phyloP scores from a whole-genome alignment of 2,113 vertebrate genomes.

The Progne subis region DNA sequence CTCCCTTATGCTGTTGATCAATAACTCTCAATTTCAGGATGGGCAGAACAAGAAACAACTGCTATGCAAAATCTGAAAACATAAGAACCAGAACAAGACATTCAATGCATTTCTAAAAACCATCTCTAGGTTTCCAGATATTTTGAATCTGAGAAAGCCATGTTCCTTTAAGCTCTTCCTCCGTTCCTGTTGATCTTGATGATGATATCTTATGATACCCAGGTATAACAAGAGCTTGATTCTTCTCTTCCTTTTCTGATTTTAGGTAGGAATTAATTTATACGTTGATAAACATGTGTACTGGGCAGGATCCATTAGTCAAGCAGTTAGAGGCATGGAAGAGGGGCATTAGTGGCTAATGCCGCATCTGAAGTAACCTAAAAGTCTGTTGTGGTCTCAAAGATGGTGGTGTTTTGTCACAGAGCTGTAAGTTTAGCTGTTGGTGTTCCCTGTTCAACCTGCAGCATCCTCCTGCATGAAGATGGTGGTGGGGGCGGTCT shows the following conservation, averaged over 20 bases:
- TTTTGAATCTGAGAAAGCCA: neutral
- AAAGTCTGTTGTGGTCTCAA: neutral
- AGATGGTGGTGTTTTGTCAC: neutral
- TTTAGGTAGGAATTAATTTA: neutral
- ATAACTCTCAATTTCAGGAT: neutral
- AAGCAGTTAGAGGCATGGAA: neutral
- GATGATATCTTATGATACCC: neutral
- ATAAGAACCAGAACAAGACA: neutral
- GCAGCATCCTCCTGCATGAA: neutral
- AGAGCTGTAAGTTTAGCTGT: neutral
- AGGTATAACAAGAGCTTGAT: neutral
- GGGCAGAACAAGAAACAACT: neutral
- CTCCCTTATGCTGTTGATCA: neutral
- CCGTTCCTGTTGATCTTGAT: neutral
- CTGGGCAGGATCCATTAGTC: neutral
- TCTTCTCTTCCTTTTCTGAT: neutral
- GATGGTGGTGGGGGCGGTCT: neutral
- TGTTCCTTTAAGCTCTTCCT: neutral
- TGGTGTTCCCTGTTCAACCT: neutral
- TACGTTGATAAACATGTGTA: accelerated
- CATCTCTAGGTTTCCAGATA: neutral
- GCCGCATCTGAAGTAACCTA: neutral
- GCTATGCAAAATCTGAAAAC: neutral
- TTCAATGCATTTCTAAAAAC: neutral
- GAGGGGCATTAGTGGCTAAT: neutral